Evolutionary conservation across 2,888 invertebrate species (phyloP).

Genomic region (Drosophila infuscata): DNA sequence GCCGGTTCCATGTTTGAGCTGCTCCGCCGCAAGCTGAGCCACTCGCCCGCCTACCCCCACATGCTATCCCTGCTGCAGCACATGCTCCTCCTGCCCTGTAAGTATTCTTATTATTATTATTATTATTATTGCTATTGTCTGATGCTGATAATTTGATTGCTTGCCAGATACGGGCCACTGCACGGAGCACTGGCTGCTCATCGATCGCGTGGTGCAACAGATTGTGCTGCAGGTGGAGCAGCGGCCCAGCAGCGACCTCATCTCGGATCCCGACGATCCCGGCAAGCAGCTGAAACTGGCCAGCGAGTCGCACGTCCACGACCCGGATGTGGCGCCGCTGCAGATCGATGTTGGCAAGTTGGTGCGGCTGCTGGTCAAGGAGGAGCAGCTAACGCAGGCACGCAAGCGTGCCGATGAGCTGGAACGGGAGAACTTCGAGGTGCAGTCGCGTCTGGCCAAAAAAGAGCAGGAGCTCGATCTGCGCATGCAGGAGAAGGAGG

Average conservation of each 20-base stretch:
- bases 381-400: conserved; percentile 95
- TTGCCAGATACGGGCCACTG: conserved; percentile 92
- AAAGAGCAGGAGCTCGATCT: conserved; percentile 97
- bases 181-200: conserved; percentile 96
- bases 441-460: conserved; percentile 94
- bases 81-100: conserved; percentile 92
- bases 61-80: conserved; percentile 95
- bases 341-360: conserved; percentile 96
- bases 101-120: conserved; percentile 77
- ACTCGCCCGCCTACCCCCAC: conserved; percentile 97
- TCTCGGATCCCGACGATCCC: conserved; percentile 81
- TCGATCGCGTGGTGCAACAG: conserved; percentile 97
- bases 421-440: conserved; percentile 94
- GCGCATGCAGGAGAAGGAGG: conserved; percentile 96
- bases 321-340: conserved; percentile 94
- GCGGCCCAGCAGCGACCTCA: conserved; percentile 83
- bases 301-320: conserved; percentile 84
- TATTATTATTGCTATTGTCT: neutral
- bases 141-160: neutral
- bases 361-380: conserved; percentile 95
- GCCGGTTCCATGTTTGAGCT: conserved; percentile 97
- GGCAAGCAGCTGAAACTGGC: conserved; percentile 82
- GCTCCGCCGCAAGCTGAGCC: conserved; percentile 93
- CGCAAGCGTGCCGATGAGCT: conserved; percentile 94
- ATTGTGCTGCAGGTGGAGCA: conserved; percentile 91